These are phyloP conservation scores for Pangasius larnaudii DNA, from an alignment of 2,797 vertebrate species.

Conservation along the genomic window DNA sequence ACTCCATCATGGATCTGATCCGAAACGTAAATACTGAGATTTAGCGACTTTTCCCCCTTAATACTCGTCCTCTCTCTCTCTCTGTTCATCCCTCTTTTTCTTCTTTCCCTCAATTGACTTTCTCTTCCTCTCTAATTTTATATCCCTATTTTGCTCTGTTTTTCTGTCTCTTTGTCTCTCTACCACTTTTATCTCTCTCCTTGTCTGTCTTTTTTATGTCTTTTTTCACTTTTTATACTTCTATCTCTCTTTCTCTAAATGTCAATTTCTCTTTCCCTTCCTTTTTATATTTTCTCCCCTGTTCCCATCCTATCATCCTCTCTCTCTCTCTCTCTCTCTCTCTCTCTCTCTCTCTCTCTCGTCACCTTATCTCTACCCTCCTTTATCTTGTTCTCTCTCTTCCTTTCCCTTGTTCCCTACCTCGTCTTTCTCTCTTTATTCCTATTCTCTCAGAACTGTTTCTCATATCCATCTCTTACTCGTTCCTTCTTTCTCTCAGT, in stretches of 20 bases:
- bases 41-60: neutral
- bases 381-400: neutral
- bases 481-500: neutral
- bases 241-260: neutral
- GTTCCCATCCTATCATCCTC: neutral
- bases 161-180: neutral
- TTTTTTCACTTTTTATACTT: too few relatives aligned
- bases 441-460: neutral
- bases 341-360: neutral
- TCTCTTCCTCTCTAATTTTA: neutral
- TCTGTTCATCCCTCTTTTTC: neutral
- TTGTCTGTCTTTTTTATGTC: too few relatives aligned
- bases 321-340: neutral
- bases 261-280: neutral
- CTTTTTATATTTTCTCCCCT: neutral
- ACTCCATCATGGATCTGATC: conserved; percentile 60
- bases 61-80: neutral
- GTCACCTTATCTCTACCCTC: neutral
- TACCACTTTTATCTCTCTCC: neutral
- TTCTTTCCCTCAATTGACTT: neutral
- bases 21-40: conserved; percentile 57
- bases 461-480: neutral
- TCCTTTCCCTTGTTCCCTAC: neutral
- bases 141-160: neutral
- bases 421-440: neutral